phyloP scores from a whole-genome alignment of 2,113 vertebrate species.

The Peromyscus californicus region DNA sequence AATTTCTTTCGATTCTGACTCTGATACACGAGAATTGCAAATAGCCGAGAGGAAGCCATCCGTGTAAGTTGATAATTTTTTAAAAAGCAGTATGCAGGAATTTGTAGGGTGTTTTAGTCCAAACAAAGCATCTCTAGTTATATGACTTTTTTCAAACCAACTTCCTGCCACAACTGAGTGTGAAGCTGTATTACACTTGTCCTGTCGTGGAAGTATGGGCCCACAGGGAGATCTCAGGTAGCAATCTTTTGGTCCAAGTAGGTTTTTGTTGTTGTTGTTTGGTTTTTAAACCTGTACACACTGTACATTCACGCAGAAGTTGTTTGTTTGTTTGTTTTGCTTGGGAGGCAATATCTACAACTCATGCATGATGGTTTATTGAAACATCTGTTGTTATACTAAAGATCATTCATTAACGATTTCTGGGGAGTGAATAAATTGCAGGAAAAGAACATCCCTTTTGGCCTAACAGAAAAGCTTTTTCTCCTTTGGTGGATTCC shows the following conservation, averaged over 20 bases:
- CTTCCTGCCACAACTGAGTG: neutral
- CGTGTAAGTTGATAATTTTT: neutral
- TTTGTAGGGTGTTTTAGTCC: neutral
- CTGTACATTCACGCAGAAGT: neutral
- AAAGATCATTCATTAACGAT: constrained; percentile 14
- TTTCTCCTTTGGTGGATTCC: constrained; percentile 46
- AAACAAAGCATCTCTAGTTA: neutral
- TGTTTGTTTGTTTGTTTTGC: neutral
- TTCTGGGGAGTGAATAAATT: neutral
- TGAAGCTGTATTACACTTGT: neutral
- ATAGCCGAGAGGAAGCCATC: neutral
- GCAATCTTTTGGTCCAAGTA: neutral
- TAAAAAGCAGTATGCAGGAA: neutral
- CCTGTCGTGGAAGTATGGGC: neutral
- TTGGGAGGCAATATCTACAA: neutral
- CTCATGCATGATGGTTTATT: constrained; percentile 18
- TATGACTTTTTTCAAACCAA: constrained; percentile 12
- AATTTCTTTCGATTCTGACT: neutral
- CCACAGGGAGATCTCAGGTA: neutral
- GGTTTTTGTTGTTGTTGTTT: neutral
- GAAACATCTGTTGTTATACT: neutral
- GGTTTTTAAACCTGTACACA: neutral
- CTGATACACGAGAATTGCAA: neutral
- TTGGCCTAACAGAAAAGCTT: neutral
- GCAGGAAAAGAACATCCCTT: neutral